Conservation (phyloP, 2,888 invertebrate genomes). For the Sepiola atlantica region DNA sequence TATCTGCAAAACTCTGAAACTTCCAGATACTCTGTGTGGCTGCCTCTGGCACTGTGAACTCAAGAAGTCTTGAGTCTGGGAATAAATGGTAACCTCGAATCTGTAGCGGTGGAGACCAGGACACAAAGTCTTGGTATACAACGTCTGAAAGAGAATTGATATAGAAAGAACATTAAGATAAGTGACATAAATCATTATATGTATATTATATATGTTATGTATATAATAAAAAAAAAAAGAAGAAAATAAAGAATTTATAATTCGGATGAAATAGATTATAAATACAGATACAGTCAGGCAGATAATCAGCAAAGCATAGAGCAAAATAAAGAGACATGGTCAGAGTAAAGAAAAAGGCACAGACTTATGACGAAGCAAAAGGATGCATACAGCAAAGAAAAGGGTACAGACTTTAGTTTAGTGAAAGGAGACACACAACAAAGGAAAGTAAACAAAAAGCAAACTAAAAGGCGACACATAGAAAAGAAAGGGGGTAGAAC, state of each 20-base stretch:
- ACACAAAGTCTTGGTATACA: slow-evolving; percentile 39
- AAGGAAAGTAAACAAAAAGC: no score
- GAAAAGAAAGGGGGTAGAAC: no score
- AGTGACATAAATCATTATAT: not conserved
- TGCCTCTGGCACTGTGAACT: slow-evolving; percentile 51
- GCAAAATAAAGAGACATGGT: no score
- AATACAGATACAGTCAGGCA: no score
- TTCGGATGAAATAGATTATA: not conserved
- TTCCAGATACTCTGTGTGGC: slow-evolving; percentile 51
- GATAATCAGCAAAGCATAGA: no score
- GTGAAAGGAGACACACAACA: no score
- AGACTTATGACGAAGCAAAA: no score
- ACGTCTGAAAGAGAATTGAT: slow-evolving; percentile 38
- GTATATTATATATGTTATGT: not conserved
- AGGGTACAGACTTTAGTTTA: no score
- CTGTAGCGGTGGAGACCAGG: slow-evolving; percentile 41
- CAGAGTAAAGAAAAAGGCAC: no score
- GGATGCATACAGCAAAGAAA: no score
- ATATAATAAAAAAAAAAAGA: not conserved
- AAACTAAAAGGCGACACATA: no score
- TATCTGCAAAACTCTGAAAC: slow-evolving; percentile 50
- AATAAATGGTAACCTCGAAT: slow-evolving; percentile 41
- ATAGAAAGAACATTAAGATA: not conserved
- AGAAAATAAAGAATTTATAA: not conserved
- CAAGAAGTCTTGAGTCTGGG: slow-evolving; percentile 46